phyloP scores from a whole-genome alignment of 30 jellyfish, hydroid and myxozoan species.

The Turritopsis rubra region DNA sequence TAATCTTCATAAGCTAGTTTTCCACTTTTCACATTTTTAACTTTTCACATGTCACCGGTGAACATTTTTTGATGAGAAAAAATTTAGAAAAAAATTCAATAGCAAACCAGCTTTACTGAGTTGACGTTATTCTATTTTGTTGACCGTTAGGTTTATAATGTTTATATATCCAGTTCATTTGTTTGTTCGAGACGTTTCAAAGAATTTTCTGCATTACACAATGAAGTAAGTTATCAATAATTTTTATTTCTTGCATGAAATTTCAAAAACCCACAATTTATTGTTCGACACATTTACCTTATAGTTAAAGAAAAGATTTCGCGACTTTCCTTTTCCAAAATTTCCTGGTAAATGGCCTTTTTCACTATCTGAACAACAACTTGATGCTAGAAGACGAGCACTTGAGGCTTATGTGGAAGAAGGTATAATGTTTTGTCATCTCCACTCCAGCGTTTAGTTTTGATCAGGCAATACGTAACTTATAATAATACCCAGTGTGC shows the following conservation, averaged over 20 bases:
- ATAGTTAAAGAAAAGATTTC: constrained; percentile 71
- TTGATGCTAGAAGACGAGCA: constrained; percentile 82
- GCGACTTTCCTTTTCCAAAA: constrained; percentile 74
- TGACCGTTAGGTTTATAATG: constrained; percentile 65
- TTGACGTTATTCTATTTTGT: no score
- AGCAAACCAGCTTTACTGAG: no score
- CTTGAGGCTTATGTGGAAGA: constrained; percentile 78
- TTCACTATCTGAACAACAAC: constrained; percentile 84
- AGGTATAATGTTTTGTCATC: constrained; percentile 30
- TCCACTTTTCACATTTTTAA: no score
- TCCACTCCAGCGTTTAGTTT: no score
- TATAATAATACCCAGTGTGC: no score
- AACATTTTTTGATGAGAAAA: no score
- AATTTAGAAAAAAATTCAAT: no score
- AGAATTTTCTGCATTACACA: constrained; percentile 63
- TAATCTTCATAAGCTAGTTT: no score
- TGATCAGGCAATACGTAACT: no score
- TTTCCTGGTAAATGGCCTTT: constrained; percentile 98
- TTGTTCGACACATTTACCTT: constrained; percentile 3
- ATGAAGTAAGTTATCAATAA: constrained; percentile 44
- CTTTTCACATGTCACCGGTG: no score
- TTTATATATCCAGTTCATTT: constrained; percentile 67
- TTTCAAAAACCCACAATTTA: neutral
- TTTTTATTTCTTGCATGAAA: neutral
- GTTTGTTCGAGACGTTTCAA: constrained; percentile 76